phyloP scores from a whole-genome alignment of 2,797 vertebrate species.

The Podarcis lilfordi region DNA sequence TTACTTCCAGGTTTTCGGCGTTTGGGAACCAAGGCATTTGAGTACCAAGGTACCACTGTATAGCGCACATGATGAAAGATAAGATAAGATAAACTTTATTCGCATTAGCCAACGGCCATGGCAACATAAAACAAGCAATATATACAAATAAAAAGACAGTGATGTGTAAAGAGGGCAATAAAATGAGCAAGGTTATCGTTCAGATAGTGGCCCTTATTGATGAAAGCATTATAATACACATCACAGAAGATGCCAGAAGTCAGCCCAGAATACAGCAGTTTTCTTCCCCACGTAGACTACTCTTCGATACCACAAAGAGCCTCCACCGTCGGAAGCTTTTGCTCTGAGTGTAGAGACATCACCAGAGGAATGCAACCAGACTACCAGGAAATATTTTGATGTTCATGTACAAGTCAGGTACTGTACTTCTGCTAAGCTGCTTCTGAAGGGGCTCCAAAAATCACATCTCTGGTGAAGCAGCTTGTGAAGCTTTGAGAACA shows the following conservation, averaged over 20 bases:
- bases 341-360: conserved; percentile 58
- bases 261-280: not conserved
- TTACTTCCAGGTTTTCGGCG: no score
- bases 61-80: no score
- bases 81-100: no score
- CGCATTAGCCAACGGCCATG: no score
- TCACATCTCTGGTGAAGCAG: not conserved
- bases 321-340: conserved; percentile 63
- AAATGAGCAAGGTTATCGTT: no score
- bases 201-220: no score
- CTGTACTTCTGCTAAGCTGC: not conserved
- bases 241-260: not conserved
- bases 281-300: conserved; percentile 54
- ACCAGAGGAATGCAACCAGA: conserved; percentile 43
- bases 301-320: conserved; percentile 70
- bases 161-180: no score
- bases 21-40: no score
- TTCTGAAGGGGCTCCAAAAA: not conserved
- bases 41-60: no score
- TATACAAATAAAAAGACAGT: no score
- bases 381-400: conserved; percentile 43
- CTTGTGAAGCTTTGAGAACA: not conserved
- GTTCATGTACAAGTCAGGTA: conserved; percentile 62
- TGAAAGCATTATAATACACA: no score
- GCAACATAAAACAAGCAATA: no score